Conservation (phyloP, 1,140 invertebrate species). For the Drosophila kohkoa region DNA sequence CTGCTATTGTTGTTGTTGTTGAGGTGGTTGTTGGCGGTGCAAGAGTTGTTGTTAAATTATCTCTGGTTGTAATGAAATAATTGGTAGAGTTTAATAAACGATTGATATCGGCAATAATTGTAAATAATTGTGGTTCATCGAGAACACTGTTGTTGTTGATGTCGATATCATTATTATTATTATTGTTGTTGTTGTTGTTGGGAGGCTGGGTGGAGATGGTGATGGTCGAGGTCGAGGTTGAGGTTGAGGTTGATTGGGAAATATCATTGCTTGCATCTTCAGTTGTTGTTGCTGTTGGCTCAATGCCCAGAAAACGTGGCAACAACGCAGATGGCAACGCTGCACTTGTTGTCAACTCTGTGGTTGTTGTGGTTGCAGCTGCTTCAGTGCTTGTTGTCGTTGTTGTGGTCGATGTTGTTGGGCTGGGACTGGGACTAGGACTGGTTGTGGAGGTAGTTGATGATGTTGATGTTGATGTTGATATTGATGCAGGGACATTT, state of each 20-base stretch:
- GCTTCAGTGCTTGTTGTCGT: conserved; percentile 8
- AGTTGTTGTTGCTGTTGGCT: conserved; percentile 42
- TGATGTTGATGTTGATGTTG: conserved; percentile 39
- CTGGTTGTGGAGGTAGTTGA: conserved; percentile 39
- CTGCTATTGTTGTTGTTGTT: conserved; percentile 46
- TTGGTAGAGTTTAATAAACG: conserved; percentile 84
- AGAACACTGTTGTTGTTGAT: conserved; percentile 63
- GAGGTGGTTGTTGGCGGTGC: conserved; percentile 58
- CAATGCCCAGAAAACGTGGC: conserved; percentile 46
- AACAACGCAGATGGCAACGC: conserved; percentile 35
- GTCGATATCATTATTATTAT: conserved; percentile 24
- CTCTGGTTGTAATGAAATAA: conserved; percentile 85
- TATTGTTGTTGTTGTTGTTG: conserved; percentile 29
- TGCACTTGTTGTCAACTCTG: conserved; percentile 11
- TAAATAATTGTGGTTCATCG: conserved; percentile 77
- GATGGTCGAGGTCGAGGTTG: conserved; percentile 41
- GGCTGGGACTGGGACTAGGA: conserved; percentile 32
- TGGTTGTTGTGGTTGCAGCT: conserved; percentile 31
- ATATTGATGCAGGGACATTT: conserved; percentile 47
- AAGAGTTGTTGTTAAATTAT: conserved; percentile 69
- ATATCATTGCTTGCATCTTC: conserved; percentile 31
- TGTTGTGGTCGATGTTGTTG: conserved; percentile 30
- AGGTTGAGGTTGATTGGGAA: conserved; percentile 47
- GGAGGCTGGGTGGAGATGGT: conserved; percentile 33
- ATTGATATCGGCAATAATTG: conserved; percentile 81